Evolutionary conservation across 2,888 invertebrate genomes (phyloP).

Genomic region (Meteorus cinctellus): DNA sequence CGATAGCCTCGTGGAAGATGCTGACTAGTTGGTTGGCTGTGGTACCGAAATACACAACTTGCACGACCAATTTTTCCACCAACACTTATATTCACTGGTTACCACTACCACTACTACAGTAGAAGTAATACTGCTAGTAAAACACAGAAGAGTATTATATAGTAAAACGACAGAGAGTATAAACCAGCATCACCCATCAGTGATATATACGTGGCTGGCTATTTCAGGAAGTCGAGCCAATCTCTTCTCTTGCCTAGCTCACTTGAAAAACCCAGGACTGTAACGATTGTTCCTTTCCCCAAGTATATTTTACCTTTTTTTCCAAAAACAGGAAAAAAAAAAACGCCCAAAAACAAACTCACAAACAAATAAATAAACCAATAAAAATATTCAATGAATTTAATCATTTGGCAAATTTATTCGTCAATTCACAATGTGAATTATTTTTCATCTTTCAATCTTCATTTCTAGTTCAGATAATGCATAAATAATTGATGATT

Average conservation of each 20-base stretch:
- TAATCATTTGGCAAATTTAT: not conserved
- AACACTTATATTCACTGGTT: constrained; percentile 43
- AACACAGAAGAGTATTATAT: not conserved
- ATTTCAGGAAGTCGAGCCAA: constrained; percentile 67
- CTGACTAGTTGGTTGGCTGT: constrained; percentile 56
- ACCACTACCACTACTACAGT: not conserved
- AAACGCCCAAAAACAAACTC: not conserved
- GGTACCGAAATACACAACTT: constrained; percentile 65
- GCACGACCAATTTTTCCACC: constrained; percentile 62
- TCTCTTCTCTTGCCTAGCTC: constrained; percentile 51
- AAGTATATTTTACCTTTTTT: constrained; percentile 1
- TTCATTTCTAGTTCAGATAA: too few relatives aligned
- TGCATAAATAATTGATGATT: too few relatives aligned
- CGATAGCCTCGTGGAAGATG: constrained; percentile 50
- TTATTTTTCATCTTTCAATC: too few relatives aligned
- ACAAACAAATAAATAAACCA: not conserved
- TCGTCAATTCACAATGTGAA: too few relatives aligned
- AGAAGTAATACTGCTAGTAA: not conserved
- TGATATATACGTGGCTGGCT: constrained; percentile 61
- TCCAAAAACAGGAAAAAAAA: not conserved
- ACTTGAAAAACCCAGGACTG: constrained; percentile 61
- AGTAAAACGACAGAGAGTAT: constrained; percentile 41
- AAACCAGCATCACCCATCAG: constrained; percentile 44
- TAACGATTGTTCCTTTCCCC: constrained; percentile 44
- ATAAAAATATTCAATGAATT: not conserved